phyloP scores from a whole-genome alignment of 2,888 invertebrate genomes.

The Hermodice carunculata region DNA sequence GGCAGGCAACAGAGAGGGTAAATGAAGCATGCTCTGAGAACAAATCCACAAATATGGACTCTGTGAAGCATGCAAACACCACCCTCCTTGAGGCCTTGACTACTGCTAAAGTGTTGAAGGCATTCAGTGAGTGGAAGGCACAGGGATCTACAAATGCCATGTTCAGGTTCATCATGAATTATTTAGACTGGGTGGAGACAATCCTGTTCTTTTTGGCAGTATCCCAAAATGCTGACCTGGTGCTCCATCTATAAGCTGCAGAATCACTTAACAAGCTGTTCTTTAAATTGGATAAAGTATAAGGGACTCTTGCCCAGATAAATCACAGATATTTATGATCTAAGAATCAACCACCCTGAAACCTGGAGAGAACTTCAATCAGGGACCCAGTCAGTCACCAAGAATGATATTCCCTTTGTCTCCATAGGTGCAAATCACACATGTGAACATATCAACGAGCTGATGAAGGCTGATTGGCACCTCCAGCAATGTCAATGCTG shows the following conservation, averaged over 20 bases:
- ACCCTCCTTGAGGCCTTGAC: background rate
- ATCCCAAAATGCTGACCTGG: conserved; percentile 30
- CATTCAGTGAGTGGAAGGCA: background rate
- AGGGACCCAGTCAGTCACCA: background rate
- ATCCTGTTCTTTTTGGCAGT: conserved; percentile 1
- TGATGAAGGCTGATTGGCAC: conserved; percentile 23
- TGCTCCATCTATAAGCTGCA: conserved; percentile 32
- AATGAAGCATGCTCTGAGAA: background rate
- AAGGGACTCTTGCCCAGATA: conserved; percentile 18
- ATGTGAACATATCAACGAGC: conserved; percentile 31
- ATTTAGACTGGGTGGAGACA: background rate
- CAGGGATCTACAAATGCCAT: background rate
- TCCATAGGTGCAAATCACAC: conserved; percentile 30
- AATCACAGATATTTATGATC: conserved; percentile 17
- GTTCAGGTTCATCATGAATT: background rate
- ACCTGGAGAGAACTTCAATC: background rate
- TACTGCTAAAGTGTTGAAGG: background rate
- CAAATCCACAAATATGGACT: background rate
- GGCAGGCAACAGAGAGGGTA: background rate
- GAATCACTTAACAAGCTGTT: conserved; percentile 31
- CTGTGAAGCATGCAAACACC: background rate
- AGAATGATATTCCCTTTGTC: background rate
- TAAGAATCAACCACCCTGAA: background rate
- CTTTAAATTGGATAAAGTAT: conserved; percentile 26
- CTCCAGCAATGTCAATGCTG: conserved; percentile 21